phyloP scores from a whole-genome alignment of 1,140 invertebrate genomes.

The Diploscapter pachys region DNA sequence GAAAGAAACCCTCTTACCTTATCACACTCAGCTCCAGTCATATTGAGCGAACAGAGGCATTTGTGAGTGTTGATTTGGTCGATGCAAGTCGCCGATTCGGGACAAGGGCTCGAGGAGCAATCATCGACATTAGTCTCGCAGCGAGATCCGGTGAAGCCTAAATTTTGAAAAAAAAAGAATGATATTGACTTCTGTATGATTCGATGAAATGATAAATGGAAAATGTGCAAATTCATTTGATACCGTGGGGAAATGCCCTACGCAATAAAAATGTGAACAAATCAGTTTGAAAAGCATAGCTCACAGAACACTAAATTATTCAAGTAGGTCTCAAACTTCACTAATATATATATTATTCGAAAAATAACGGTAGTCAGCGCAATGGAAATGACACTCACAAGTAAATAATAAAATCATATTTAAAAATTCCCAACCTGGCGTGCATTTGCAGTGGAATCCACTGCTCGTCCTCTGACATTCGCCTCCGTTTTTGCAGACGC shows the following conservation, averaged over 20 bases:
- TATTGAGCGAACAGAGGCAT: slow-evolving; percentile 90
- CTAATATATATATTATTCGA: too few relatives aligned
- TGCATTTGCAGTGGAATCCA: slow-evolving; percentile 78
- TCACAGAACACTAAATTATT: too few relatives aligned
- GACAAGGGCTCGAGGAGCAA: slow-evolving; percentile 87
- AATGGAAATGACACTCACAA: not conserved
- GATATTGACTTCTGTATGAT: too few relatives aligned
- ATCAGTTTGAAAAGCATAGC: too few relatives aligned
- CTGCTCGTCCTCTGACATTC: slow-evolving; percentile 77
- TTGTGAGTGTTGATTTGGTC: slow-evolving; percentile 87
- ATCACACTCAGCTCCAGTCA: slow-evolving; percentile 90
- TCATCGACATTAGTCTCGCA: slow-evolving; percentile 88
- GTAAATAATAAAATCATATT: not conserved
- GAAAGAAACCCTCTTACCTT: slow-evolving; percentile 62
- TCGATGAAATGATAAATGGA: too few relatives aligned
- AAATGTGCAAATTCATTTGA: too few relatives aligned
- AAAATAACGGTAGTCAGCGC: not conserved
- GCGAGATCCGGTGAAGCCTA: slow-evolving; percentile 72
- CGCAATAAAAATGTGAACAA: too few relatives aligned
- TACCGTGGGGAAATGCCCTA: too few relatives aligned
- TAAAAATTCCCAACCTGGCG: slow-evolving; percentile 10
- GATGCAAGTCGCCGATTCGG: slow-evolving; percentile 85
- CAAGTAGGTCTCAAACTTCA: too few relatives aligned
- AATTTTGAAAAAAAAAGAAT: not conserved
- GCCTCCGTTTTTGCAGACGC: slow-evolving; percentile 83